Percentiles rank a stretch among this genome's conserved stretches.
These are phyloP conservation scores for Zapus hudsonius DNA, from an alignment of 2,113 vertebrate genomes.

Conservation along the genomic window DNA sequence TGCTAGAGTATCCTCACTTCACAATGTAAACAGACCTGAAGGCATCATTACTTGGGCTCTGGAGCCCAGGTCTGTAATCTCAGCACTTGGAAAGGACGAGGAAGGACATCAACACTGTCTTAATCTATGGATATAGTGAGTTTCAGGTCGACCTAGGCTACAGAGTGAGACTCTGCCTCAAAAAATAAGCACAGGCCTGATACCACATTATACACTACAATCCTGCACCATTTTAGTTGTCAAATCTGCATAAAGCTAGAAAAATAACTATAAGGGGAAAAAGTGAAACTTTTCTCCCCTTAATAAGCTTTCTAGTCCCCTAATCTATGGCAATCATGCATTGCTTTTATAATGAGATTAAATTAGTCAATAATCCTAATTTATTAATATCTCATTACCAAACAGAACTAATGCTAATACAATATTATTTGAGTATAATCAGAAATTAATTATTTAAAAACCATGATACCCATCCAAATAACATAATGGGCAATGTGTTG, in stretches of 20 bases:
- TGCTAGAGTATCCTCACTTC: not conserved
- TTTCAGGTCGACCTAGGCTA: not conserved
- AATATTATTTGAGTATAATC: not conserved
- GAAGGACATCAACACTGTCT: too few relatives aligned
- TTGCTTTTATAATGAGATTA: not conserved
- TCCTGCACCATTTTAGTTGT: not conserved
- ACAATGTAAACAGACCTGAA: not conserved
- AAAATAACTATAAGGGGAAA: not conserved
- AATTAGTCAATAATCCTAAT: not conserved
- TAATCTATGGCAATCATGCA: not conserved
- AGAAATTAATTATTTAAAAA: slow-evolving; percentile 14
- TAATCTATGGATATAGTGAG: not conserved
- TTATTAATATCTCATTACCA: not conserved
- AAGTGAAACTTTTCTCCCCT: not conserved
- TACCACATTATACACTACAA: not conserved
- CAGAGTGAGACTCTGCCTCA: not conserved
- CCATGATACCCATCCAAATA: not conserved
- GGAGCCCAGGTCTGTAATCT: too few relatives aligned
- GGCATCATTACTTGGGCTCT: too few relatives aligned
- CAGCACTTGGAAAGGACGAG: too few relatives aligned
- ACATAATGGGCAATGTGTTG: not conserved
- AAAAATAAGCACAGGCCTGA: not conserved
- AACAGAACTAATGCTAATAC: not conserved
- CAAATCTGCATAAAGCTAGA: not conserved
- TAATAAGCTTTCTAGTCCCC: not conserved